These are phyloP conservation scores for Acyrthosiphon pisum DNA, from an alignment of 1,140 invertebrate species.

Conservation along the genomic window DNA sequence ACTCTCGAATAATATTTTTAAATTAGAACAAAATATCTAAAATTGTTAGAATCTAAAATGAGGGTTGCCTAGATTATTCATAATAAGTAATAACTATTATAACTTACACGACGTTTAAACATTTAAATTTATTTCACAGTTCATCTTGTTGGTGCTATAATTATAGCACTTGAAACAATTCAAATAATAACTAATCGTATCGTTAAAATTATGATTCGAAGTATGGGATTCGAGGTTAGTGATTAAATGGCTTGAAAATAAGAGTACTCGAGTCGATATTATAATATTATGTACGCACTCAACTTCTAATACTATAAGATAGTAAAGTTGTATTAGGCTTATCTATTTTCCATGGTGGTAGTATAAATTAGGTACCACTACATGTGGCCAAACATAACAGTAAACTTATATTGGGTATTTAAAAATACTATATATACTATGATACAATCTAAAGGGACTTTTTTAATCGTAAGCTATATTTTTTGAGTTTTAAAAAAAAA, in stretches of 20 bases:
- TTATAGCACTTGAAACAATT: not conserved
- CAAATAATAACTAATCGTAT: not conserved
- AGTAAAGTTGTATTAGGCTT: not conserved
- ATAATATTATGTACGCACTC: not conserved
- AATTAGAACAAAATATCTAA: too few relatives aligned
- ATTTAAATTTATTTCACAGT: not conserved
- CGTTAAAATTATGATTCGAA: not conserved
- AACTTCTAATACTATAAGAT: not conserved
- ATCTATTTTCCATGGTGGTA: not conserved
- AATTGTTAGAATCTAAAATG: too few relatives aligned
- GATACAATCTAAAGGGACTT: not conserved
- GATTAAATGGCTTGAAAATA: slow-evolving; percentile 6
- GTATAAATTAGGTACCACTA: not conserved
- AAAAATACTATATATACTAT: not conserved
- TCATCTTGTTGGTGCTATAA: not conserved
- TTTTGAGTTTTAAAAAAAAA: too few relatives aligned
- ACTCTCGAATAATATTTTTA: too few relatives aligned
- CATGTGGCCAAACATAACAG: not conserved
- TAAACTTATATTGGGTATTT: not conserved
- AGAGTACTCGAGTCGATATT: not conserved
- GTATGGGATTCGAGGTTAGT: slow-evolving; percentile 8
- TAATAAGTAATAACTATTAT: not conserved
- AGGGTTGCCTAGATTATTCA: not conserved
- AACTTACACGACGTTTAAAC: not conserved
- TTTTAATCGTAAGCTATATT: not conserved